These are phyloP conservation scores for Drosophila testacea DNA, from an alignment of 2,888 invertebrate genomes.

Conservation along the genomic window DNA sequence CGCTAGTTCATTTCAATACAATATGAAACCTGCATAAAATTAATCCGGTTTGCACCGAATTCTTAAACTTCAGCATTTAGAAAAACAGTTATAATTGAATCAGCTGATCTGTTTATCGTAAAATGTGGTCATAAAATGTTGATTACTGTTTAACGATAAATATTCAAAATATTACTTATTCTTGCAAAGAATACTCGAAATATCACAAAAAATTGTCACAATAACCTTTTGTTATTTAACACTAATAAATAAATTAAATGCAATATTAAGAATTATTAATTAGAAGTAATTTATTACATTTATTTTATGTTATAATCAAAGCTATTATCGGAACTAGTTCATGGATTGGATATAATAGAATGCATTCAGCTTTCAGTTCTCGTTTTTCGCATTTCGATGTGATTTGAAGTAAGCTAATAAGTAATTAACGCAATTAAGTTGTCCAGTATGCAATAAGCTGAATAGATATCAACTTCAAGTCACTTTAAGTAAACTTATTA, in stretches of 20 bases:
- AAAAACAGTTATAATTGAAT: slow-evolving; percentile 3
- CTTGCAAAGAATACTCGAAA: not conserved
- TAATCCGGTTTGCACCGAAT: not conserved
- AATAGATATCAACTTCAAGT: slow-evolving; percentile 45
- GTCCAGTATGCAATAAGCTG: slow-evolving; percentile 51
- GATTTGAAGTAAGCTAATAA: slow-evolving; percentile 52
- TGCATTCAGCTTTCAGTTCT: slow-evolving; percentile 5
- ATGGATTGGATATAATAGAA: not conserved
- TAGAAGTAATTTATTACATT: not conserved
- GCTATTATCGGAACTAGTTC: slow-evolving; percentile 1
- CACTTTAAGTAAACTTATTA: slow-evolving; percentile 66
- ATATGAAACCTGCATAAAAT: slow-evolving; percentile 4
- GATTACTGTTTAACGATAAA: not conserved
- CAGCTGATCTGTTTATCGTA: slow-evolving; percentile 6
- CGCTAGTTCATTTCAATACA: slow-evolving; percentile 1
- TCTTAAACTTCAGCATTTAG: not conserved
- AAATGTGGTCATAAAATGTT: not conserved
- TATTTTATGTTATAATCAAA: not conserved
- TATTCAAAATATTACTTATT: slow-evolving; percentile 3
- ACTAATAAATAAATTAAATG: not conserved
- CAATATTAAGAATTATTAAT: not conserved
- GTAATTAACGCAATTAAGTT: slow-evolving; percentile 75
- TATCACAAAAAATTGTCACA: not conserved
- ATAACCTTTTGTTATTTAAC: not conserved
- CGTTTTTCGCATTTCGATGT: slow-evolving; percentile 10